Percentiles rank a stretch among this genome's conserved stretches.
Conservation (phyloP, 1,140 invertebrate genomes). For the Melanaphis sacchari region DNA sequence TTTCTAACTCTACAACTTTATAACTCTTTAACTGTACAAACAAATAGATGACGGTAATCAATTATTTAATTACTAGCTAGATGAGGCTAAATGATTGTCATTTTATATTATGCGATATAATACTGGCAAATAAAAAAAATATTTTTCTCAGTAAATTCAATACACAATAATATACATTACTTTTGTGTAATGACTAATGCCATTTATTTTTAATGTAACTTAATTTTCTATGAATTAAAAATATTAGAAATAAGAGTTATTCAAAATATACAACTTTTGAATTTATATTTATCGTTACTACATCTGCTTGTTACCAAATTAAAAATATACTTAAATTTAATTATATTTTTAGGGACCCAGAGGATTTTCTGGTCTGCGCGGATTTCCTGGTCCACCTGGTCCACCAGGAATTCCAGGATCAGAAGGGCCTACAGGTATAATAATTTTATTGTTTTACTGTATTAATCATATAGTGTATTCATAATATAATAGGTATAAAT, state of each 20-base stretch:
- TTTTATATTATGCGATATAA: not conserved
- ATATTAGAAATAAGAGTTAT: not conserved
- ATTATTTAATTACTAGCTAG: not conserved
- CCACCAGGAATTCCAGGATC: conserved; percentile 77
- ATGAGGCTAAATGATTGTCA: not conserved
- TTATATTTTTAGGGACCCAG: conserved; percentile 72
- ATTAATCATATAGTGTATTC: no score
- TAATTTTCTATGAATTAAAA: not conserved
- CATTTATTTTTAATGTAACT: not conserved
- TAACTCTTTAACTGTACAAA: not conserved
- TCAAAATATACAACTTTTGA: not conserved
- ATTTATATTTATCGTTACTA: not conserved
- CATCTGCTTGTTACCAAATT: not conserved
- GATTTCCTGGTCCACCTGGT: conserved; percentile 78
- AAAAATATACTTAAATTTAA: not conserved
- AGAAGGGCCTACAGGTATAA: conserved; percentile 73
- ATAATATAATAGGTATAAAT: no score
- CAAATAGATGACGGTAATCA: not conserved
- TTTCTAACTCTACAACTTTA: not conserved
- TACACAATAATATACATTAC: not conserved
- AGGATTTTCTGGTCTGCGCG: conserved; percentile 80
- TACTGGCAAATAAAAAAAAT: no score
- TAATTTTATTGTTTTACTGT: not conserved
- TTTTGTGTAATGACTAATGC: not conserved
- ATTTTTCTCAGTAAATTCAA: not conserved